Percentiles rank a stretch among this genome's conserved stretches.
phyloP scores from a whole-genome alignment of 2,888 invertebrate genomes.

The Cephus pygmeus region DNA sequence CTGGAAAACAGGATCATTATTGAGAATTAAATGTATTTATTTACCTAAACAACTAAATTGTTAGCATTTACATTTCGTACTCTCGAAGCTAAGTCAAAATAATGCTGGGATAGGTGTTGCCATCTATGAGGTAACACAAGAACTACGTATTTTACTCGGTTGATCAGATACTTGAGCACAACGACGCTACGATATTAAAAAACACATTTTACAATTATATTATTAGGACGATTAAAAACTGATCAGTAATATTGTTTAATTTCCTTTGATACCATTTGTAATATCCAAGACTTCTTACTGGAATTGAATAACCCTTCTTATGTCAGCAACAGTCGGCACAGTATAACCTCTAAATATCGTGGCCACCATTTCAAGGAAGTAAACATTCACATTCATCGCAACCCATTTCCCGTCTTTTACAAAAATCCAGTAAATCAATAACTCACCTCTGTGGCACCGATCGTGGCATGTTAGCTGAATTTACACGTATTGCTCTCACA shows the following conservation, averaged over 20 bases:
- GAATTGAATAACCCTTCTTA: not conserved
- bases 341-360: slow-evolving; percentile 50
- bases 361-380: slow-evolving; percentile 24
- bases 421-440: not conserved
- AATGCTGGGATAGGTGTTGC: not conserved
- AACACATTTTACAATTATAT: no score
- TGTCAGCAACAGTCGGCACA: slow-evolving; percentile 17
- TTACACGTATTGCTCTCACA: slow-evolving; percentile 25
- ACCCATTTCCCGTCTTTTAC: not conserved
- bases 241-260: no score
- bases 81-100: not conserved
- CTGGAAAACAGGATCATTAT: not conserved
- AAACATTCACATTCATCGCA: slow-evolving; percentile 8
- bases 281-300: no score
- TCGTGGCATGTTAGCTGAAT: slow-evolving; percentile 40
- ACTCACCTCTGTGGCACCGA: slow-evolving; percentile 52
- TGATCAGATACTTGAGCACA: not conserved
- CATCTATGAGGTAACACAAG: not conserved
- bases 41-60: not conserved
- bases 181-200: not conserved
- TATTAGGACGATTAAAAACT: no score
- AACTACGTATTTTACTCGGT: not conserved
- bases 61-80: not conserved
- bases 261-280: no score
- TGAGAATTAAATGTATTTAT: not conserved